Evolutionary conservation across 2,888 invertebrate genomes (phyloP).

Genomic region (Chloroclystis v-ata): DNA sequence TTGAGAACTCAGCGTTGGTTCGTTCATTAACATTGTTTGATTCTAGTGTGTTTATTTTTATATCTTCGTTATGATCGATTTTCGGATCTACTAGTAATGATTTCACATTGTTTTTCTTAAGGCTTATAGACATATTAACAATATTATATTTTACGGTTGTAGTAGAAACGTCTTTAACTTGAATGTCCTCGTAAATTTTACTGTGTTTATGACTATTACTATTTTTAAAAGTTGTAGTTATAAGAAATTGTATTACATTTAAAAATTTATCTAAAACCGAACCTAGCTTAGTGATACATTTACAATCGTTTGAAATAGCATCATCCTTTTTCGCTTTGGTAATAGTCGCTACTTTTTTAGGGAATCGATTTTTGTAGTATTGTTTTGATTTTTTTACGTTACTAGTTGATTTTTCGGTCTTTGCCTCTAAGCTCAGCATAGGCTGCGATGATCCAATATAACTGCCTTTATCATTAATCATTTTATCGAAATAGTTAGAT

Average conservation of each 20-base stretch:
- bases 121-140: too few relatives aligned
- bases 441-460: slow-evolving; percentile 34
- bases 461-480: slow-evolving; percentile 47
- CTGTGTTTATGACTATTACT: too few relatives aligned
- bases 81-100: too few relatives aligned
- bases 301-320: slow-evolving; percentile 31
- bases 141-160: too few relatives aligned
- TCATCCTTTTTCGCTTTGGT: not conserved
- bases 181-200: too few relatives aligned
- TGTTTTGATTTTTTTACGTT: not conserved
- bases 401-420: slow-evolving; percentile 19
- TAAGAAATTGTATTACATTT: slow-evolving; percentile 36
- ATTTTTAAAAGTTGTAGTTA: too few relatives aligned
- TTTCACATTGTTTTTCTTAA: too few relatives aligned
- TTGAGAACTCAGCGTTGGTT: too few relatives aligned
- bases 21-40: too few relatives aligned
- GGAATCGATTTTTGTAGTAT: not conserved
- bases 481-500: slow-evolving; percentile 59
- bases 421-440: slow-evolving; percentile 29
- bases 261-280: slow-evolving; percentile 41
- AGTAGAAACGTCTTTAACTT: too few relatives aligned
- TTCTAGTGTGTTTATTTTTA: too few relatives aligned
- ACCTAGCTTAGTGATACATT: slow-evolving; percentile 43
- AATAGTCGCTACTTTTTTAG: not conserved
- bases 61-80: too few relatives aligned